Evolutionary conservation across 2,113 vertebrate species (phyloP).

Genomic region (Myodes glareolus): DNA sequence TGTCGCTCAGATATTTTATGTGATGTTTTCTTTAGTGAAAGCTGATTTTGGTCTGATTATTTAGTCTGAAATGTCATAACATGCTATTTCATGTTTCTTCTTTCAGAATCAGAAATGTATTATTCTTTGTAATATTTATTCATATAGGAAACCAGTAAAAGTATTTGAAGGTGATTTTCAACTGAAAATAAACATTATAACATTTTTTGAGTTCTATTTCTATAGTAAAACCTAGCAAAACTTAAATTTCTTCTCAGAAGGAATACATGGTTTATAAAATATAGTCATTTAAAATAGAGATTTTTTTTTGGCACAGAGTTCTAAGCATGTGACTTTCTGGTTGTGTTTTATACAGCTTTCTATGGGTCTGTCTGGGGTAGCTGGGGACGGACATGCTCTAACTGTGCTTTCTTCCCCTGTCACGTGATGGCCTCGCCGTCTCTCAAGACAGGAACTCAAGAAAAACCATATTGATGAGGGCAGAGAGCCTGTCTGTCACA

Average conservation of each 20-base stretch:
- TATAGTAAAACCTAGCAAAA: constrained; percentile 36
- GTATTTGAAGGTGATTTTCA: constrained; percentile 47
- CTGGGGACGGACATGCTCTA: background rate
- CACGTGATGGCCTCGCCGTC: background rate
- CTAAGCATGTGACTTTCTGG: background rate
- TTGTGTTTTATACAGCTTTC: background rate
- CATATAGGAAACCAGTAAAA: constrained; percentile 33
- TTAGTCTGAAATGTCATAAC: constrained; percentile 38
- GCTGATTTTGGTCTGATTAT: constrained; percentile 29
- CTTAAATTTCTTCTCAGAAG: constrained; percentile 35
- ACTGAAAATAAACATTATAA: constrained; percentile 33
- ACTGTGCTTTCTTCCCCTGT: background rate
- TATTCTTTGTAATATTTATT: background rate
- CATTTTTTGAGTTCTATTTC: constrained; percentile 48
- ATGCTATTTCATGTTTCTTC: background rate
- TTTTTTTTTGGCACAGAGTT: constrained; percentile 41
- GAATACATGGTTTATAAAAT: constrained; percentile 1
- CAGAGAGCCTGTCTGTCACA: background rate
- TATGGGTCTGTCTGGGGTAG: background rate
- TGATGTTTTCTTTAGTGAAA: constrained; percentile 22
- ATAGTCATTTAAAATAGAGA: constrained; percentile 49
- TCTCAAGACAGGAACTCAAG: background rate
- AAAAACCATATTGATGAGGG: fast-evolving
- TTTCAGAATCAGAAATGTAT: constrained; percentile 35
- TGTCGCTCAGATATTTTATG: background rate